A percentile compares a stretch with the other conserved stretches of the same genome.
These are phyloP conservation scores for Phthorimaea operculella DNA, from an alignment of 1,140 invertebrate species.

Conservation along the genomic window DNA sequence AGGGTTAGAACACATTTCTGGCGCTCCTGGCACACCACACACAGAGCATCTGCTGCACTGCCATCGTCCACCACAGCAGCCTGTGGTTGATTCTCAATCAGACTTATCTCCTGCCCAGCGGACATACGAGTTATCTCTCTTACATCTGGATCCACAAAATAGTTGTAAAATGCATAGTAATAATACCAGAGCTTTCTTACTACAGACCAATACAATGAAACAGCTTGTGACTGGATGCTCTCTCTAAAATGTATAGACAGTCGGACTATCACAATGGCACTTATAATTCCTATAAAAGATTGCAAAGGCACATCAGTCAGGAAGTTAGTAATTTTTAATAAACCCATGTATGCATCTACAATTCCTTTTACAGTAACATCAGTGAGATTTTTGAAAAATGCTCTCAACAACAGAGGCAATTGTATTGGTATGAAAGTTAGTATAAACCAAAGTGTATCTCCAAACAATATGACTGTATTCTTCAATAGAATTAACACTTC, in stretches of 20 bases:
- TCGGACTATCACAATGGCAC: constrained; percentile 41
- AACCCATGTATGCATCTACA: constrained; percentile 39
- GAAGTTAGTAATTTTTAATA: constrained; percentile 53
- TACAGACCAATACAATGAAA: constrained; percentile 40
- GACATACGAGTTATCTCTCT: constrained; percentile 46
- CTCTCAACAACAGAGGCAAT: constrained; percentile 40
- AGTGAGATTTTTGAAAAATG: constrained; percentile 27
- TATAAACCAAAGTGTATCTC: constrained; percentile 49
- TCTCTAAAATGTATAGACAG: constrained; percentile 44
- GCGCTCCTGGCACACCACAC: constrained; percentile 57
- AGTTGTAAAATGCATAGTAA: constrained; percentile 51
- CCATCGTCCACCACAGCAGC: constrained; percentile 20
- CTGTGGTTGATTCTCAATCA: constrained; percentile 10
- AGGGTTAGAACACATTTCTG: constrained; percentile 59
- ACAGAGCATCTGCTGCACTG: constrained; percentile 43
- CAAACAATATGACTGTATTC: constrained; percentile 41
- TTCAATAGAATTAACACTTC: constrained; percentile 39
- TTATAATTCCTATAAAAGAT: constrained; percentile 52
- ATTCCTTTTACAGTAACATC: constrained; percentile 23
- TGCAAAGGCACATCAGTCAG: constrained; percentile 60
- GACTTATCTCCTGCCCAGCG: constrained; percentile 30
- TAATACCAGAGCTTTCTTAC: constrained; percentile 44
- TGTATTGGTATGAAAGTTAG: constrained; percentile 55
- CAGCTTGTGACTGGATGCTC: constrained; percentile 28
- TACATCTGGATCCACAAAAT: constrained; percentile 51